Evolutionary conservation across 2,113 vertebrate genomes (phyloP).

Genomic region (Nymphicus hollandicus): DNA sequence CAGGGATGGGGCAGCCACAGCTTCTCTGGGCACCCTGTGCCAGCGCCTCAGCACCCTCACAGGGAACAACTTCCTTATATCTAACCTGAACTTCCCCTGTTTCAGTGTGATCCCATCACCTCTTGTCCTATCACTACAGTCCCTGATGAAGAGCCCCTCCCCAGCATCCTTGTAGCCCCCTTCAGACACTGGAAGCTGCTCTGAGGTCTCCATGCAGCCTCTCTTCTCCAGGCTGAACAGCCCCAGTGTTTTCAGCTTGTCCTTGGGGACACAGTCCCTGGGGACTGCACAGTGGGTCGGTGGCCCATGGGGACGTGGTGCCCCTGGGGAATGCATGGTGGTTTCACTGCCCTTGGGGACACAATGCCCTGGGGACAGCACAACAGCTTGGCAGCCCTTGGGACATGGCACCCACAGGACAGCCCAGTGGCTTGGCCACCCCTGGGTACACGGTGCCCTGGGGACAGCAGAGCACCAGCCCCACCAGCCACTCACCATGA

Average conservation of each 20-base stretch:
- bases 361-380: background rate
- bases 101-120: too few relatives aligned
- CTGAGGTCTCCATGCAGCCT: background rate
- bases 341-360: background rate
- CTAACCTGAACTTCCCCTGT: too few relatives aligned
- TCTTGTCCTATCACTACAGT: background rate
- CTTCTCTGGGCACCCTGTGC: too few relatives aligned
- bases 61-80: too few relatives aligned
- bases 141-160: background rate
- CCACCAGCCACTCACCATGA: conserved; percentile 82
- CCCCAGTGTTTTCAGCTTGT: background rate
- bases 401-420: background rate
- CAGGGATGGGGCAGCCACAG: too few relatives aligned
- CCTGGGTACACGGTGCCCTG: background rate
- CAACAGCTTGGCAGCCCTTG: too few relatives aligned
- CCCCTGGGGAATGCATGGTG: background rate
- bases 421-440: background rate
- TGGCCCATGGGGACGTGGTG: background rate
- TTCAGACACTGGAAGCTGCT: background rate
- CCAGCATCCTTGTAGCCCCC: background rate
- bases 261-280: accelerated
- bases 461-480: background rate
- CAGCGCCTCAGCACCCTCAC: too few relatives aligned
- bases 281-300: accelerated
- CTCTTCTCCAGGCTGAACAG: background rate